Base-by-base conservation (phyloP, 2,888 invertebrate genomes). In the Steinernema carpocapsae region DNA sequence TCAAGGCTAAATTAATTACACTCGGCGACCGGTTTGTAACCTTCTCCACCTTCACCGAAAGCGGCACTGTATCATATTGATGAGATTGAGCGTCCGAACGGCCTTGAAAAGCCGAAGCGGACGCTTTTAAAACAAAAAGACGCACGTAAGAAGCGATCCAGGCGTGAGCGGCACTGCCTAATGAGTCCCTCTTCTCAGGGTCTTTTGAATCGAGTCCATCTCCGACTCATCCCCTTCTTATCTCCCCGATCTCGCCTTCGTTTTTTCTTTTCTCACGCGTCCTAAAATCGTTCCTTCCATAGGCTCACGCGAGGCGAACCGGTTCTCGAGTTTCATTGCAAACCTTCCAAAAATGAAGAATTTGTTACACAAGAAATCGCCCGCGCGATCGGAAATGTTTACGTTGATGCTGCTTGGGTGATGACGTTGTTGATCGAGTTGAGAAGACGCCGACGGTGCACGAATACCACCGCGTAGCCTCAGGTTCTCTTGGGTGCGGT, bases 1-100 rank as follows among this genome's bases (percentile, higher is more conserved):
- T 56, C 56, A 56, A 56, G 56, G 56, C 56, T 56, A 24, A 56
- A 56, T 48, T 56, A 56, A 56, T 56, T 56, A 56, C 56, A 56
- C 22, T 22, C 22, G 56, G 56, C 26, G 26, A 56, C 56, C 24
- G 56, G 56, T 56, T 56, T 56, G 56, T 22, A 56, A 56, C 22
- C 56, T 6, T 14, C 56, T 56, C 56, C 24, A 4, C 12, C n/a
- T n/a, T 56, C 26, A 17, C 56, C 56, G 56, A 56, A 56, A 56
- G 56, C 22, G 56, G 26, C 56, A 24, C 56, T 56, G 56, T 14
- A 56, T 56, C 56, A 56, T 56, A 56, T 56, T 56, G 56, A 56
- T 56, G 56, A 56, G 56, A 14, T 24, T 24, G 4, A 19, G 12
- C 26, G 56, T 26, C 12, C 14, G 26, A 56, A 56, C 56, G 56